Conservation (phyloP, 2,113 vertebrate genomes). For the Daboia siamensis region DNA sequence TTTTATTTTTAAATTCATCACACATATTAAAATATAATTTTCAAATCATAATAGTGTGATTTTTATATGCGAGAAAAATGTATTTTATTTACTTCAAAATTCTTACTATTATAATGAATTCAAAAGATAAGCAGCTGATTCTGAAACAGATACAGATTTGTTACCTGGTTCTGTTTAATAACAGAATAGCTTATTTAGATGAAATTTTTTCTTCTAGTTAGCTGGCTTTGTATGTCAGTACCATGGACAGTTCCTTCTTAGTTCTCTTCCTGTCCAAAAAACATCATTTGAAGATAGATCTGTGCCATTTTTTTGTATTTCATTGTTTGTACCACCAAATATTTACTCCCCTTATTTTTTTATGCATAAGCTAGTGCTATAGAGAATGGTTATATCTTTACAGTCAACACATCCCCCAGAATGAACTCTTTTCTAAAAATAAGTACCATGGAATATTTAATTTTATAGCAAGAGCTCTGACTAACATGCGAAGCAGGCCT, state of each 20-base stretch:
- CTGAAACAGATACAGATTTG: background rate
- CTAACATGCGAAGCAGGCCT: constrained; percentile 37
- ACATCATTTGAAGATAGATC: background rate
- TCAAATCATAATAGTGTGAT: background rate
- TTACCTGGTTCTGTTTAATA: background rate
- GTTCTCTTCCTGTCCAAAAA: background rate
- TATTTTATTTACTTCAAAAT: background rate
- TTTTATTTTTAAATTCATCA: background rate
- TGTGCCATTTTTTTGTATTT: background rate
- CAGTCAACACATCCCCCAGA: constrained; percentile 11
- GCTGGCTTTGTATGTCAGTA: background rate
- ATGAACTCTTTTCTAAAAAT: constrained; percentile 53
- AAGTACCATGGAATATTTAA: constrained; percentile 41
- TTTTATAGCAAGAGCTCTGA: constrained; percentile 41
- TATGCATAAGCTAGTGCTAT: background rate
- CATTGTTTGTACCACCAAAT: constrained; percentile 19
- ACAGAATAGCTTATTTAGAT: background rate
- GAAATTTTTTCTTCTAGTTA: background rate
- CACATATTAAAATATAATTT: background rate
- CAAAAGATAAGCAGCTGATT: background rate
- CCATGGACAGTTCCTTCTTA: constrained; percentile 20
- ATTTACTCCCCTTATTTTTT: constrained; percentile 4
- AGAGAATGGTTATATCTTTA: constrained; percentile 28
- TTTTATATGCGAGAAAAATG: background rate
- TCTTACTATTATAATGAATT: background rate